A percentile compares a stretch with the other conserved stretches of the same genome.
These are phyloP conservation scores for Epinotia nisella DNA, from an alignment of 2,888 invertebrate species.

Conservation along the genomic window DNA sequence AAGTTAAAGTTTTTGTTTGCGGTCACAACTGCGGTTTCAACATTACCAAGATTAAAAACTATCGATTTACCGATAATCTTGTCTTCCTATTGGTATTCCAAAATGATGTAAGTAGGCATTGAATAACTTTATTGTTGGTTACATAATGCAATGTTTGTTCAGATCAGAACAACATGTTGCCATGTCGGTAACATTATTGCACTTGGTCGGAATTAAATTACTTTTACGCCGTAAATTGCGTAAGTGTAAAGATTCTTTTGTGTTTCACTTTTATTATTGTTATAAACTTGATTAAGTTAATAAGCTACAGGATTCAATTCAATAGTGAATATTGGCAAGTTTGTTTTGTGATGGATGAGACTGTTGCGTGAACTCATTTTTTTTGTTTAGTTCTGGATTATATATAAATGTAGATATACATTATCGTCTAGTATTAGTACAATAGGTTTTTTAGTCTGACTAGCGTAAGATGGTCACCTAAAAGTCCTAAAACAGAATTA, in stretches of 20 bases:
- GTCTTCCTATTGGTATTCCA: constrained; percentile 33
- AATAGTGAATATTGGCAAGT: too few species aligned
- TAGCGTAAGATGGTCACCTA: not conserved
- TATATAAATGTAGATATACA: not conserved
- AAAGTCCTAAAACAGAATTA: not conserved
- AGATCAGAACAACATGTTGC: constrained; percentile 29
- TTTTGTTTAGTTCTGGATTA: not conserved
- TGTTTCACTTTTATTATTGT: not conserved
- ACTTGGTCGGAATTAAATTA: constrained; percentile 35
- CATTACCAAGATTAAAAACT: constrained; percentile 36
- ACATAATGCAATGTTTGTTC: constrained; percentile 37
- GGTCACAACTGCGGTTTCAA: constrained; percentile 21
- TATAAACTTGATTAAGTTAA: not conserved
- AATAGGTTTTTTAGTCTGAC: not conserved
- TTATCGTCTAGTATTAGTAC: not conserved
- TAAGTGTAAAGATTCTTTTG: constrained; percentile 27
- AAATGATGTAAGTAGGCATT: constrained; percentile 37
- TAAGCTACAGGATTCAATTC: not conserved
- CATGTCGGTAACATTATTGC: constrained; percentile 33
- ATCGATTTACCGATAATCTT: constrained; percentile 34
- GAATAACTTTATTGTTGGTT: constrained; percentile 41
- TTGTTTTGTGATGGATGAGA: not conserved
- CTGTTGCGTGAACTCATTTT: not conserved
- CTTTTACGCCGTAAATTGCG: constrained; percentile 32
- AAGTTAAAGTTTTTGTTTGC: constrained; percentile 22